phyloP scores from a whole-genome alignment of 2,888 invertebrate species.

The Campaea margaritaria region DNA sequence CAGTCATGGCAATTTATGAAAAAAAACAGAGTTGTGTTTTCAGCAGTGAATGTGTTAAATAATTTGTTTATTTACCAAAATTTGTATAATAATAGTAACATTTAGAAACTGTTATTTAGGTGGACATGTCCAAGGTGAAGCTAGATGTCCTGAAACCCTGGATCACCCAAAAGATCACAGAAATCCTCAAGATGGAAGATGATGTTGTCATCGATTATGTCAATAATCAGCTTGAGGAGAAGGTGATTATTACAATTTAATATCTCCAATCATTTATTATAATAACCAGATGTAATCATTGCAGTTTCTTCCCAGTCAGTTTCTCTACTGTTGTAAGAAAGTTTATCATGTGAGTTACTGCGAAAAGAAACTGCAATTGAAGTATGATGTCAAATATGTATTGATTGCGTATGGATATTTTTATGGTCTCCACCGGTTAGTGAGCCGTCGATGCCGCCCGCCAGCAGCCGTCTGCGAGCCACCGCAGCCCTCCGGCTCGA shows the following conservation, averaged over 20 bases:
- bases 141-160: slow-evolving; percentile 99
- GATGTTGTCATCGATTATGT: slow-evolving; percentile 99
- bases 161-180: slow-evolving; percentile 98
- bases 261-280: slow-evolving; percentile 50
- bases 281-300: slow-evolving; percentile 80
- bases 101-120: slow-evolving; percentile 70
- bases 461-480: slow-evolving; percentile 70
- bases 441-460: slow-evolving; percentile 76
- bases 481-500: slow-evolving; percentile 72
- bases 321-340: slow-evolving; percentile 29
- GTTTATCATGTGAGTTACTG: slow-evolving; percentile 42
- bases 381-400: slow-evolving; percentile 77
- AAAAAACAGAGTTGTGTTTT: no score
- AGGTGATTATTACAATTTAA: slow-evolving; percentile 85
- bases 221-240: slow-evolving; percentile 98
- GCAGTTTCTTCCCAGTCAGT: slow-evolving; percentile 73
- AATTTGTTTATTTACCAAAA: background rate
- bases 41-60: background rate
- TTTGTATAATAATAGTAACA: background rate
- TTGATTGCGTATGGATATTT: slow-evolving; percentile 86
- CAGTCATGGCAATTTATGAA: no score
- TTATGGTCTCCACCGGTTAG: slow-evolving; percentile 84
- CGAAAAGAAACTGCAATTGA: slow-evolving; percentile 81
- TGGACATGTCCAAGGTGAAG: slow-evolving; percentile 99
- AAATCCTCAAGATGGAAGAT: slow-evolving; percentile 98